phyloP scores from a whole-genome alignment of 2,888 invertebrate genomes.

The Sphinx pinastri region DNA sequence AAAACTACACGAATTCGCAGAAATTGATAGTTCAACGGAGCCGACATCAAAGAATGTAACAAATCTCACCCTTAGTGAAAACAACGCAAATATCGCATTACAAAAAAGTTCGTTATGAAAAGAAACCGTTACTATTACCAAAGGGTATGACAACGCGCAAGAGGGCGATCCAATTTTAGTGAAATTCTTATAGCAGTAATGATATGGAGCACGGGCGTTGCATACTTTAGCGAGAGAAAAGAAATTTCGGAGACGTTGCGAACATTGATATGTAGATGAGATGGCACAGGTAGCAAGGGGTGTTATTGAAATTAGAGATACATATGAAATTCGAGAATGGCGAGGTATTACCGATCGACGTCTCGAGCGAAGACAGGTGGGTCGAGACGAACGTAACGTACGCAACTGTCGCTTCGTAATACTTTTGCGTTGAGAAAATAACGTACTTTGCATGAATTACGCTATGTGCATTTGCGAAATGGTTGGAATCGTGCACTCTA shows the following conservation, averaged over 20 bases:
- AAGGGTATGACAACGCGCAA: conserved; percentile 78
- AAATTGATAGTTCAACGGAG: conserved; percentile 47
- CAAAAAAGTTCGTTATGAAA: conserved; percentile 82
- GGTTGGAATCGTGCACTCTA: conserved; percentile 23
- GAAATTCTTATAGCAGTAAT: conserved; percentile 75
- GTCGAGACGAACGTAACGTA: conserved; percentile 37
- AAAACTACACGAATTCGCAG: background rate
- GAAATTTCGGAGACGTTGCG: conserved; percentile 75
- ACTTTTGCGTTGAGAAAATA: conserved; percentile 45
- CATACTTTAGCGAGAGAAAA: conserved; percentile 78
- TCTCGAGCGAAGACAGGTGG: conserved; percentile 53
- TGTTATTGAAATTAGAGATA: conserved; percentile 82
- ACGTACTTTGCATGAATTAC: conserved; percentile 41
- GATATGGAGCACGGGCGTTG: conserved; percentile 81
- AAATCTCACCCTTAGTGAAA: conserved; percentile 77
- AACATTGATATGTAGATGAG: conserved; percentile 83
- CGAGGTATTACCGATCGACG: conserved; percentile 60
- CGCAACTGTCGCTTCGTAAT: conserved; percentile 39
- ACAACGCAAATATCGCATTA: conserved; percentile 79
- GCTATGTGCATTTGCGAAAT: conserved; percentile 22
- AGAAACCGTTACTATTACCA: conserved; percentile 81
- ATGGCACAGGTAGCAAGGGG: conserved; percentile 77
- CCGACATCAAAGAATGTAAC: conserved; percentile 66
- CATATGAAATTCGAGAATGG: conserved; percentile 73
- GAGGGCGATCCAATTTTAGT: conserved; percentile 81